phyloP scores from a whole-genome alignment of 2,797 vertebrate genomes.

The Gobio occitaniae region DNA sequence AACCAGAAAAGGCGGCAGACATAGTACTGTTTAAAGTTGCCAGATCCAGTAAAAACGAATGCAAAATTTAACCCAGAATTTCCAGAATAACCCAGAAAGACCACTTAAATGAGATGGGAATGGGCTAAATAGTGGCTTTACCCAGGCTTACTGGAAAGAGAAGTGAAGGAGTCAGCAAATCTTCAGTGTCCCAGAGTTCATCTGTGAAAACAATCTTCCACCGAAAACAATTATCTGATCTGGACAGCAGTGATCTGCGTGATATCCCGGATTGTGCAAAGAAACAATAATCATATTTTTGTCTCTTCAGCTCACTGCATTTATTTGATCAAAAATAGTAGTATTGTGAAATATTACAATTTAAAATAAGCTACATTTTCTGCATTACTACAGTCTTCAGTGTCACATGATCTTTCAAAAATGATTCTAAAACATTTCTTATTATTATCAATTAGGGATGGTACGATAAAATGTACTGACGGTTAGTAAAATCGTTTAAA shows the following conservation, averaged over 20 bases:
- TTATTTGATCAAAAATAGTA: neutral
- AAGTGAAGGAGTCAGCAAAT: slow-evolving; percentile 24
- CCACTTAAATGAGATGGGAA: slow-evolving; percentile 15
- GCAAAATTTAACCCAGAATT: slow-evolving; percentile 23
- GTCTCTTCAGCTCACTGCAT: neutral
- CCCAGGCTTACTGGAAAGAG: slow-evolving; percentile 28
- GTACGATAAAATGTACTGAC: too few relatives aligned
- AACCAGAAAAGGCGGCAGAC: slow-evolving; percentile 6
- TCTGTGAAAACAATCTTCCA: slow-evolving; percentile 26
- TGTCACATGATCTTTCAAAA: too few relatives aligned
- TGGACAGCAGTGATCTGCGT: neutral
- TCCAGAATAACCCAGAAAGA: slow-evolving; percentile 26
- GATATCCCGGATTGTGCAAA: neutral
- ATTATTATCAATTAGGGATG: too few relatives aligned
- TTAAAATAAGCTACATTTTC: neutral
- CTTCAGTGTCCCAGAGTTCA: slow-evolving; percentile 8
- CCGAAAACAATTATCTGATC: neutral
- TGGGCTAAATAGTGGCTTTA: slow-evolving; percentile 31
- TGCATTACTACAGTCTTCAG: too few relatives aligned
- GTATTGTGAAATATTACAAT: neutral
- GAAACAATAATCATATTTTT: neutral
- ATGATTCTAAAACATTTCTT: too few relatives aligned
- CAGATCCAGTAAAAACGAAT: slow-evolving; percentile 22
- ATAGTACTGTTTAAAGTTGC: neutral
- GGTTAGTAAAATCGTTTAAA: too few relatives aligned